These are phyloP conservation scores for Eptesicus fuscus DNA, from an alignment of 2,113 vertebrate species.

Conservation along the genomic window DNA sequence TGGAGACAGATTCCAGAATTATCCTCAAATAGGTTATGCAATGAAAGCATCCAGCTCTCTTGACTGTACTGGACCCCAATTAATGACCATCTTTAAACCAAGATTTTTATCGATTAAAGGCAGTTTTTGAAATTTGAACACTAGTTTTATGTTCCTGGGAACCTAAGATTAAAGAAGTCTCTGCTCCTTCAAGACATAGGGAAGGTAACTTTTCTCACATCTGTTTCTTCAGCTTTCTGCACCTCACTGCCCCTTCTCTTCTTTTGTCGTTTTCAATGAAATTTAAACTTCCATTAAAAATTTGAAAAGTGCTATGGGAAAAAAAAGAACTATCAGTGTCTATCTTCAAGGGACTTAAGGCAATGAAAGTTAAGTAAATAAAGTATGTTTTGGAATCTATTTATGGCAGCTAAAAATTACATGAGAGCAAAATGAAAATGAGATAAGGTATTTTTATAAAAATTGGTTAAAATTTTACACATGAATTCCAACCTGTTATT, in stretches of 20 bases:
- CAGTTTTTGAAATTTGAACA: background rate
- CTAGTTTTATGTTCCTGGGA: background rate
- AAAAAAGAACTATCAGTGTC: slow-evolving; percentile 34
- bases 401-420: slow-evolving; percentile 67
- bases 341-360: slow-evolving; percentile 51
- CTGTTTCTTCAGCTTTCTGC: background rate
- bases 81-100: background rate
- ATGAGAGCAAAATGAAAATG: slow-evolving; percentile 70
- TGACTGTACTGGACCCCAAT: background rate
- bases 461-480: slow-evolving; percentile 77
- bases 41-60: background rate
- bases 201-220: background rate
- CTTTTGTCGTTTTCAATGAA: slow-evolving; percentile 47
- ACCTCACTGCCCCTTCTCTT: background rate
- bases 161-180: background rate
- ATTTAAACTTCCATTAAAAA: slow-evolving; percentile 63
- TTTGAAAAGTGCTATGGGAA: slow-evolving; percentile 43
- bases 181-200: background rate
- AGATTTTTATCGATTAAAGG: background rate
- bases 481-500: slow-evolving; percentile 81
- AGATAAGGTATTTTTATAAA: slow-evolving; percentile 73
- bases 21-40: background rate
- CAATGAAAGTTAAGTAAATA: slow-evolving; percentile 64
- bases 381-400: slow-evolving; percentile 64
- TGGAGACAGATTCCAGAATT: background rate